Percentiles rank a stretch among this genome's conserved stretches.
Conservation (phyloP, 2,113 vertebrate genomes). For the Varanus komodoensis region DNA sequence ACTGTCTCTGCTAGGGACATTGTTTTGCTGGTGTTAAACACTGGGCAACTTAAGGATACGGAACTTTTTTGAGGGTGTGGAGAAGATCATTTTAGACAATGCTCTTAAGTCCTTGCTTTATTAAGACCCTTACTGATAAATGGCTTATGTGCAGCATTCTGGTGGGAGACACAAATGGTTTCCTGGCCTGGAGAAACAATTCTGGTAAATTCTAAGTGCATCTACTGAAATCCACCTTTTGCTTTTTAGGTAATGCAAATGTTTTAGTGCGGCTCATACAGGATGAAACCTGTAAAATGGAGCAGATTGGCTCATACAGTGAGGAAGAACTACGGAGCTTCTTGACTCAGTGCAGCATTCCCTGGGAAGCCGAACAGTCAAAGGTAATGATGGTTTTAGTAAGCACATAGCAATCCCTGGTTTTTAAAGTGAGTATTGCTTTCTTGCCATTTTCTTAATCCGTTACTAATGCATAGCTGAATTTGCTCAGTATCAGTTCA, state of each 20-base stretch:
- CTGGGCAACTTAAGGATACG: not conserved
- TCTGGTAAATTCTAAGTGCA: slow-evolving; percentile 1
- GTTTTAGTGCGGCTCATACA: slow-evolving; percentile 89
- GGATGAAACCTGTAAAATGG: slow-evolving; percentile 86
- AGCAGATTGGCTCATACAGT: slow-evolving; percentile 83
- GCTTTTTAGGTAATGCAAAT: slow-evolving; percentile 84
- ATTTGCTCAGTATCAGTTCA: slow-evolving; percentile 1
- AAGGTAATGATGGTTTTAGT: slow-evolving; percentile 79
- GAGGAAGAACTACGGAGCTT: slow-evolving; percentile 83
- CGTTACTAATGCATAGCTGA: not conserved
- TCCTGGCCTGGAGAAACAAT: not conserved
- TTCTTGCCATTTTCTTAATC: not conserved
- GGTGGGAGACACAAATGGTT: not conserved
- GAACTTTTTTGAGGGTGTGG: not conserved
- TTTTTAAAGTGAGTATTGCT: slow-evolving; percentile 23
- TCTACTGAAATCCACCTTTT: slow-evolving; percentile 28
- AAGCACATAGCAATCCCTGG: not conserved
- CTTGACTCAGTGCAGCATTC: slow-evolving; percentile 82
- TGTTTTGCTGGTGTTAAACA: not conserved
- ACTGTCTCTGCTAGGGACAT: not conserved
- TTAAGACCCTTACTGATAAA: not conserved
- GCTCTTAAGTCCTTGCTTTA: not conserved
- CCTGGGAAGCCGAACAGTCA: slow-evolving; percentile 71
- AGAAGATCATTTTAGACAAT: not conserved
- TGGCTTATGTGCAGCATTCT: not conserved